Evolutionary conservation across 2,797 vertebrate species (phyloP), one percentile per base, ranked within the genome.

Genomic region (Clarias pachynema): DNA sequence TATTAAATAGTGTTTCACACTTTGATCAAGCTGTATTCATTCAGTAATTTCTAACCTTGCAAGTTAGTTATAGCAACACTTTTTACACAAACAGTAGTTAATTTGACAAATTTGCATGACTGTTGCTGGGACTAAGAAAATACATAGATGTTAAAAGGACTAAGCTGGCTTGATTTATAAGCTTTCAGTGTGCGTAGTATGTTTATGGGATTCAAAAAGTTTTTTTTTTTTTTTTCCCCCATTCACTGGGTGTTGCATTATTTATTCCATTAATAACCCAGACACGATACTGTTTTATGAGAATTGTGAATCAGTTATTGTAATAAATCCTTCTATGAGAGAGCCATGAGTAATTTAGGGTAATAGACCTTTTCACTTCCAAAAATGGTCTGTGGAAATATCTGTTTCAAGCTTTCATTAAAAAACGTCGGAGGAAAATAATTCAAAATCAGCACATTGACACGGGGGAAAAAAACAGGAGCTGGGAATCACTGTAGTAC

Each of bases 401-500:
- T 86, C 15, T 63, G 75, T 85, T 74, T 12, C 24, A 53, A 37
- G 14, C 84, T 34, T 37, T 86, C 74, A 60, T 87, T 87, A 72
- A 63, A 63, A 56, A 79, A 86, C 82, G 72, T 77, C 44, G 8
- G 91, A 88, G 91, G 90, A 85, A 90, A 89, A 91, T 86, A 83
- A 82, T 87, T 83, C 86, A 34, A 34, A 84, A 90, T 85, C 63
- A 84, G 31, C 73, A 62, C 65, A 74, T 65, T 62, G 56, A 86
- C 44, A 49, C 10, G 83, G 49, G 85, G 89, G 89, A 86, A 90
- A 91, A 91, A 93, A 91, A 10, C 82, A 85, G 90, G 91, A 80
- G 91, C 88, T 86, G 34, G 81, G 87, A 85, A 89, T 40, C 29
- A 85, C 84, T 73, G 90, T 93, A 87, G 85, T 92, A 93, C 92